Conservation (phyloP, 2,113 vertebrate genomes). For the Barbus barbus region DNA sequence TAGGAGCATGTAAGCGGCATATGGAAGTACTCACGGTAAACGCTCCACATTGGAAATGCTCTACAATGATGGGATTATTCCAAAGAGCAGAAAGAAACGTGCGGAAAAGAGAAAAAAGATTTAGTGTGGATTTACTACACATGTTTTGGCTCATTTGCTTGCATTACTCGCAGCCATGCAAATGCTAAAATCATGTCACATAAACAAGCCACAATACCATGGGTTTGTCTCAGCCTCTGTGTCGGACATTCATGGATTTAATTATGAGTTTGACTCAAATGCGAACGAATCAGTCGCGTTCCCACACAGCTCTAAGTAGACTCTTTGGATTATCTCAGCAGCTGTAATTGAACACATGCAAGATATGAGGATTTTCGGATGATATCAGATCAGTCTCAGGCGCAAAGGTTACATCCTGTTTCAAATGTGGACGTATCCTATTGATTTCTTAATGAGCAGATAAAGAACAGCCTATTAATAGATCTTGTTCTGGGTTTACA, state of each 20-base stretch:
- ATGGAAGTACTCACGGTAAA: slow-evolving; percentile 17
- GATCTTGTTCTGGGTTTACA: slow-evolving; percentile 1
- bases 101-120: slow-evolving; percentile 14
- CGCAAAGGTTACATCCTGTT: slow-evolving; percentile 38
- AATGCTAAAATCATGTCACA: slow-evolving; percentile 11
- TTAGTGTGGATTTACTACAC: slow-evolving; percentile 43
- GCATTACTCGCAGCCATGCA: neutral
- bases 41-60: neutral
- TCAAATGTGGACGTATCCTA: slow-evolving; percentile 41
- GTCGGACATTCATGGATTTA: neutral
- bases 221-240: slow-evolving; percentile 6
- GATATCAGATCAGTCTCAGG: slow-evolving; percentile 46
- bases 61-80: slow-evolving; percentile 34
- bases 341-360: slow-evolving; percentile 17
- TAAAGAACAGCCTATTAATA: slow-evolving; percentile 44
- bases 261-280: neutral
- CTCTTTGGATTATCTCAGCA: neutral
- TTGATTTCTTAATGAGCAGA: slow-evolving; percentile 51
- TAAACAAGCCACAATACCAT: slow-evolving; percentile 2
- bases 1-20: slow-evolving; percentile 25
- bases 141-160: slow-evolving; percentile 39
- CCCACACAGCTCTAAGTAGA: neutral
- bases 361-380: slow-evolving; percentile 44
- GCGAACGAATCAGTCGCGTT: neutral
- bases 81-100: slow-evolving; percentile 2